Evolutionary conservation across 2,797 vertebrate genomes (phyloP), one percentile per base, ranked within the genome.

Genomic region (Podarcis lilfordi): DNA sequence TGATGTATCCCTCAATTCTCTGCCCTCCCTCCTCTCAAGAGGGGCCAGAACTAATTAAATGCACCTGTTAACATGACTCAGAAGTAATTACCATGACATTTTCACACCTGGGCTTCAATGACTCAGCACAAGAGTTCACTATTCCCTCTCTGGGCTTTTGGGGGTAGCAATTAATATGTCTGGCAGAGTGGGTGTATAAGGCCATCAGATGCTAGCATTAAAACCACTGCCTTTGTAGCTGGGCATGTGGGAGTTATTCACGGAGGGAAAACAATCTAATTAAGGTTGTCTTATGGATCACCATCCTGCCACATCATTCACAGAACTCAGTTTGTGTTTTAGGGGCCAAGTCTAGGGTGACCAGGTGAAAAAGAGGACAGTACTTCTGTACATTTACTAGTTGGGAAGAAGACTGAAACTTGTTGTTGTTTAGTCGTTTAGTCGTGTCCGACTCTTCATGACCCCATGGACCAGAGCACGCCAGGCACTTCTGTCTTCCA

Each of bases 41-140:
- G 72, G 81, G 10, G 27, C 45, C 43, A 64, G 84, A 88, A 75
- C 23, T 88, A 90, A 17, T 79, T 75, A 79, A 0, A 0, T 13
- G 82, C 82, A 37, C 25, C 37, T 86, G 68, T 78, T 61, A 90
- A 40, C 68, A 87, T 90, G 76, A 75, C 85, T 66, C 55, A 80
- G 43, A 79, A 74, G 64, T 80, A 79, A 84, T 90, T 86, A 72
- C 80, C 23, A 64, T 66, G 75, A 74, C 72, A 37, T 87, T 86
- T 89, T 90, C 79, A 83, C 89, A 86, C 75, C 85, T 89, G 84
- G n/a, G 88, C 74, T 82, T 75, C 85, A 74, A 40, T 86, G 74
- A 90, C 75, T 86, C 74, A 72, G 81, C 85, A 87, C 15, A 74
- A 74, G 81, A 84, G 85, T 21, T 43, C 27, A 72, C 15, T 75